Evolutionary conservation across 2,113 vertebrate genomes (phyloP).

Genomic region (Aldabrachelys gigantea): DNA sequence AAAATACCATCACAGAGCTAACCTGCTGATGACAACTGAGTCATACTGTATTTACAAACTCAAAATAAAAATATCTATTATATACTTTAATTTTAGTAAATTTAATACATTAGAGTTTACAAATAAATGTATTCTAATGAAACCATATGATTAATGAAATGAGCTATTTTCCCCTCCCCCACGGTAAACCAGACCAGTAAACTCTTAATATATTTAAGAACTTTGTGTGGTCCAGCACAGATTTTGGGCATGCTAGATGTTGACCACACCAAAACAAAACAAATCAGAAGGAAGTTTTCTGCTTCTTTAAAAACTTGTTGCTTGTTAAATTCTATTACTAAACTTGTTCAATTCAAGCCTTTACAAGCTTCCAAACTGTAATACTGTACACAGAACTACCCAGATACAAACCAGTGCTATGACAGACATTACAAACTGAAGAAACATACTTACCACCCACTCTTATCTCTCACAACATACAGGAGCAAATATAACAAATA

Average conservation of each 20-base stretch:
- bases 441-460: constrained; percentile 19
- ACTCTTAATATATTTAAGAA: constrained; percentile 48
- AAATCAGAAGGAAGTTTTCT: neutral
- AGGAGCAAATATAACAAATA: constrained; percentile 70
- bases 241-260: neutral
- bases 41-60: constrained; percentile 80
- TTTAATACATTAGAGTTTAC: constrained; percentile 98
- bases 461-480: constrained; percentile 67
- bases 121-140: constrained; percentile 83
- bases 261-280: neutral
- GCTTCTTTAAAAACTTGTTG: constrained; percentile 59
- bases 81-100: constrained; percentile 96
- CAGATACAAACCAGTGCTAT: constrained; percentile 72
- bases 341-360: constrained; percentile 56
- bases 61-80: constrained; percentile 79
- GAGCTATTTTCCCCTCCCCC: constrained; percentile 69
- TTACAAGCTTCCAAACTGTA: constrained; percentile 59
- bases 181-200: constrained; percentile 54
- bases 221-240: constrained; percentile 52
- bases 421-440: constrained; percentile 73
- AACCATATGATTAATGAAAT: constrained; percentile 58
- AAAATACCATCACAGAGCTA: constrained; percentile 58
- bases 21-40: constrained; percentile 66
- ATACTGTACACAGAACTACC: constrained; percentile 68
- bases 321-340: constrained; percentile 64